Evolutionary conservation across 2,888 invertebrate species (phyloP), one percentile per base, ranked within the genome.

Genomic region (Synanthedon formicaeformis): DNA sequence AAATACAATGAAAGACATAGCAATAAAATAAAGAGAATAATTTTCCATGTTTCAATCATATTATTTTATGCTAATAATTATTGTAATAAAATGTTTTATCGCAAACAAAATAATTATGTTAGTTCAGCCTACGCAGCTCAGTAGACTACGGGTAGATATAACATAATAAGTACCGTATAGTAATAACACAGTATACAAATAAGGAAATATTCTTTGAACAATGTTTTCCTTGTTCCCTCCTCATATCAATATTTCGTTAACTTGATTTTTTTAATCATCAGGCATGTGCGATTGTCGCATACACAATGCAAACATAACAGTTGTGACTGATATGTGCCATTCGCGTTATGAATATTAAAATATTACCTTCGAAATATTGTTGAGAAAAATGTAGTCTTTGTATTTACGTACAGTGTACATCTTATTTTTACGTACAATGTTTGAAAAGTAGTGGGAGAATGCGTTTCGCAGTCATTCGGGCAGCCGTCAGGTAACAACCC

Each of bases 221-320:
- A 56, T 56, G 55, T 63, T 74, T 67, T 67, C 64, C 69, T 66
- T 62, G 54, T 65, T 60, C 56, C 55, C 55, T 57, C 59, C 62
- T 65, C 53, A 50, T 58, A 14, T 49, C 18, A 49, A 49, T 34
- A 18, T 16, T 16, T 49, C 49, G 23, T 16, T 49, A 14, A 55
- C 52, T 55, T 50, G 53, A 52, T 53, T 52, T 51, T 18, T 41
- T 50, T 51, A 51, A 53, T 51, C 55, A 55, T 50, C 54, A 54
- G 54, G 56, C 56, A 54, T 53, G 49, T 50, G 50, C 40, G 52
- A 55, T 51, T 48, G 52, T 51, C 50, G 52, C 50, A 40, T 56
- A 52, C 53, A 52, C 53, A 56, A 12, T 49, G 49, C 16, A 16
- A 16, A 13, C 49, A 49, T 18, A 12, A 16, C 18, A 14, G 18